phyloP scores from a whole-genome alignment of 2,888 invertebrate species.

The Lasioglossum vierecki region DNA sequence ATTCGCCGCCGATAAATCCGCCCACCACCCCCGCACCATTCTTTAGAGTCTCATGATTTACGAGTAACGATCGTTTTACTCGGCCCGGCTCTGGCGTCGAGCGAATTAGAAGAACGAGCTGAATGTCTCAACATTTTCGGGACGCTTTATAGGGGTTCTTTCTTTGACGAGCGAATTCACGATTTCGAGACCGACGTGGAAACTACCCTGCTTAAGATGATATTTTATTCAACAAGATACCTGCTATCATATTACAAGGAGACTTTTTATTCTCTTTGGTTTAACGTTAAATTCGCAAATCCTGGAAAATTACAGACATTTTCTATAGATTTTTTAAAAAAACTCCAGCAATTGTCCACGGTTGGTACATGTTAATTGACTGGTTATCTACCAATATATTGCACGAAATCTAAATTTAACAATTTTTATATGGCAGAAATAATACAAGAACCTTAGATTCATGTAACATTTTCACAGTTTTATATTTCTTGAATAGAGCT shows the following conservation, averaged over 20 bases:
- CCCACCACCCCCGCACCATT: background rate
- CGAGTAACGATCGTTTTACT: background rate
- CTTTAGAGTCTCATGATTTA: slow-evolving; percentile 40
- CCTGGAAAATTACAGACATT: background rate
- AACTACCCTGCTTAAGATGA: background rate
- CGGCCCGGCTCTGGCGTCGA: background rate
- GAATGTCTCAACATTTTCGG: background rate
- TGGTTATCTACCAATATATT: background rate
- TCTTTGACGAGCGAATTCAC: background rate
- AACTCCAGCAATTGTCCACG: background rate
- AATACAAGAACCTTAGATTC: too few species aligned
- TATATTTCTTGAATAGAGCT: too few species aligned
- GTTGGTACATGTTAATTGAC: background rate
- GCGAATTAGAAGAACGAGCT: background rate
- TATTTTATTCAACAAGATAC: background rate
- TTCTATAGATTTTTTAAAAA: background rate
- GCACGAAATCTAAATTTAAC: background rate
- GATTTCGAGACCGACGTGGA: background rate
- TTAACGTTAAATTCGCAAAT: background rate
- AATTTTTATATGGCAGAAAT: too few species aligned
- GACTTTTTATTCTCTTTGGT: too few species aligned
- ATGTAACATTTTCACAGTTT: too few species aligned
- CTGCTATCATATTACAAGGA: background rate
- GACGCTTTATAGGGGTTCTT: background rate
- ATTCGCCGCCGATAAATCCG: slow-evolving; percentile 32